Evolutionary conservation across 1,140 invertebrate species (phyloP).

Genomic region (Fopius arisanus): DNA sequence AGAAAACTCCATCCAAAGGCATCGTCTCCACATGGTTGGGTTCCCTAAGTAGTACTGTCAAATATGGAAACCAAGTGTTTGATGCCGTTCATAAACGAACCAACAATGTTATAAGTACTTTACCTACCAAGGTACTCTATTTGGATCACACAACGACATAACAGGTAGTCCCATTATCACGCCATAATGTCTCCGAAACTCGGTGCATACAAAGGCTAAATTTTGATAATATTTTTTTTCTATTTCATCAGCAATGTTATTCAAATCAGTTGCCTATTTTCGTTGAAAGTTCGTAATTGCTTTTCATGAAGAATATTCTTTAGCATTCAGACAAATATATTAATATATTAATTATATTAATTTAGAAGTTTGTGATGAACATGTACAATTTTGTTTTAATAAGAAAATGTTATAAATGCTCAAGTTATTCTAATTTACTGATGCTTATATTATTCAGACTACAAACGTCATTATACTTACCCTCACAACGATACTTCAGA

Average conservation of each 20-base stretch:
- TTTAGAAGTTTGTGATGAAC: no score
- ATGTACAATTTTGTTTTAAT: neutral
- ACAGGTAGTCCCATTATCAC: neutral
- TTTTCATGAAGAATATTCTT: no score
- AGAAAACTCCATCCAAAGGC: slow-evolving; percentile 58
- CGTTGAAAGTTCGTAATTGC: neutral
- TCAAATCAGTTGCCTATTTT: neutral
- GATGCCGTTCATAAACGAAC: slow-evolving; percentile 68
- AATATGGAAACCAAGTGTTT: slow-evolving; percentile 69
- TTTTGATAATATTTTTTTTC: neutral
- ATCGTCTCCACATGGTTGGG: slow-evolving; percentile 68
- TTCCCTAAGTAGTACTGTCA: slow-evolving; percentile 68
- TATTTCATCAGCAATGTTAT: neutral
- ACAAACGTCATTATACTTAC: no score
- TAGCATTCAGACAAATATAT: no score
- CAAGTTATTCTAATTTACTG: neutral
- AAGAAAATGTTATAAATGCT: neutral
- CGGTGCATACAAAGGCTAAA: slow-evolving; percentile 18
- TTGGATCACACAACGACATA: slow-evolving; percentile 49
- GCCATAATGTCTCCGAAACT: neutral
- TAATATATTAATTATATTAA: no score
- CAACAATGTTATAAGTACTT: slow-evolving; percentile 55
- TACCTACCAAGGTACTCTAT: slow-evolving; percentile 57
- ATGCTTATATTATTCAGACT: neutral
- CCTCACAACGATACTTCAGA: no score